Evolutionary conservation across 2,113 vertebrate species (phyloP).

Genomic region (Callorhinus ursinus): DNA sequence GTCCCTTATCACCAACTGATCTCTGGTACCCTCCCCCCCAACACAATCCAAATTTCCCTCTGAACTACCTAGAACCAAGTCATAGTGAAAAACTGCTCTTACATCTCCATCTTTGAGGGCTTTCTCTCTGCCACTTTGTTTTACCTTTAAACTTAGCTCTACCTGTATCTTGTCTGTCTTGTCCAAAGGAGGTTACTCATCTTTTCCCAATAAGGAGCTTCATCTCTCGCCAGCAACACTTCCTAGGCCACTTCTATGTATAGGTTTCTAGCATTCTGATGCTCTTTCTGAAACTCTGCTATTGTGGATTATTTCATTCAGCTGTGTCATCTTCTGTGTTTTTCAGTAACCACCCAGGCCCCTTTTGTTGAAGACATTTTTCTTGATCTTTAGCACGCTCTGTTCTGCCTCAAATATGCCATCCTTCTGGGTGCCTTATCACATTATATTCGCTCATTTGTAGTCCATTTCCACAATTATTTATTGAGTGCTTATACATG

Average conservation of each 20-base stretch:
- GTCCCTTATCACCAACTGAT: background rate
- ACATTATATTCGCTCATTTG: background rate
- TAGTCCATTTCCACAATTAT: background rate
- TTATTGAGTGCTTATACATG: background rate
- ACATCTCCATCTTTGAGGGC: background rate
- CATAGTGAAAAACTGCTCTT: background rate
- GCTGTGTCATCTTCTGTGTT: background rate
- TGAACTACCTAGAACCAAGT: background rate
- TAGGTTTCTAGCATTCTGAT: background rate
- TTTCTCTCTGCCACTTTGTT: background rate
- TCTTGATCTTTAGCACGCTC: background rate
- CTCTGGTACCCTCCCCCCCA: background rate
- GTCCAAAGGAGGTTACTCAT: background rate
- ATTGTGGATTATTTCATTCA: background rate
- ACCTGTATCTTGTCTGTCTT: background rate
- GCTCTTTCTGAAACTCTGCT: background rate
- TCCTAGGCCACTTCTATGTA: background rate
- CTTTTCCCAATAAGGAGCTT: background rate
- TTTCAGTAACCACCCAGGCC: background rate
- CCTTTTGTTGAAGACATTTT: background rate
- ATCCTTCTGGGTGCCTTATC: background rate
- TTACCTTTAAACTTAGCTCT: background rate
- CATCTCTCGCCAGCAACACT: background rate
- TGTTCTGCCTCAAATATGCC: background rate
- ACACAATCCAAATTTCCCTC: background rate